Evolutionary conservation across 92 coral and sea anemone genomes (phyloP), one percentile per base, ranked within the genome.

Genomic region (Epizoanthus rinbou): DNA sequence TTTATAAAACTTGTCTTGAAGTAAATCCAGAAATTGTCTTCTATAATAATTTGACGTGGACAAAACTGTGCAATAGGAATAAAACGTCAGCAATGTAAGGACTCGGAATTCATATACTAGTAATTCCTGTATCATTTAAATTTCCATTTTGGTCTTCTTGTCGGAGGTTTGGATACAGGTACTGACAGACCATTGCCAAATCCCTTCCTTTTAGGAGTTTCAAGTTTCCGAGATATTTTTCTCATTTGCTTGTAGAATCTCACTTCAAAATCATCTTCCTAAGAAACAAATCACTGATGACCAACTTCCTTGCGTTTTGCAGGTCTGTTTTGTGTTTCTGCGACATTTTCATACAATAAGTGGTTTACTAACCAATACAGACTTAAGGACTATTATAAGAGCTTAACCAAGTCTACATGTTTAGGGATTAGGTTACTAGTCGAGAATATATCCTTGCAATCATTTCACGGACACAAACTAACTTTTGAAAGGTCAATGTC

Each of bases 191-290:
- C 18, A 15, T 63, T 43, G 43, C 56, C 70, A 78, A 78, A 78
- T 78, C 53, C 71, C 56, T 78, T 60, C 58, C 60, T n/a, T 35
- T 78, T 19, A 39, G 33, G 56, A 57, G 82, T 78, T 78, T 78
- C 82, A 69, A 78, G 82, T 78, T 78, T 78, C 82, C 71, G 54
- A 78, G 65, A 8, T 39, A 78, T 78, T 78, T 43, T 39, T 62
- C 21, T 62, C 82, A 59, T 63, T 78, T 78, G 57, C 25, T 15
- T 39, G 71, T 19, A 33, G 28, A 78, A 78, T 63, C 57, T 54
- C 66, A 8, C 37, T 23, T 35, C 50, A 43, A 25, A 50, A 43
- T 4, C 41, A 39, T 78, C 33, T 78, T 33, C 33, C 50, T 21
- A n/a, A 13, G 54, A 60, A 60, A 62, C 64, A 43, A 62, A 59